Base-by-base conservation (phyloP, 1,140 invertebrate genomes). In the Spodoptera frugiperda region DNA sequence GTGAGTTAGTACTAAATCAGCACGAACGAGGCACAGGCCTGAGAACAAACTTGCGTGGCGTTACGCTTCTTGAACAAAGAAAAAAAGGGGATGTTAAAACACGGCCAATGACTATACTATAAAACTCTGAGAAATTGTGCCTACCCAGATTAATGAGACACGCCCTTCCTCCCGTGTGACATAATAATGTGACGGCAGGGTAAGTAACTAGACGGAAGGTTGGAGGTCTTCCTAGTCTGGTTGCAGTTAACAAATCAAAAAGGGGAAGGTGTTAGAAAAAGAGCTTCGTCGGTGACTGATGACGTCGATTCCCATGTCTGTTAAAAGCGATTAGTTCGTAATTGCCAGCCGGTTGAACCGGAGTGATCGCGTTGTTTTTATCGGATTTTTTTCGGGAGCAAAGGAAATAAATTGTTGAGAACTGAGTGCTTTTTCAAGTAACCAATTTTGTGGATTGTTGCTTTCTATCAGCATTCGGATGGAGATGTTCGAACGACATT, bases 41-140 rank as follows among this genome's bases (percentile, higher is more conserved):
- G 88, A 86, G 89, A 91, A 90, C 84, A 55, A 67, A 87, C 80
- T 88, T 88, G 87, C 85, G 87, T 88, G 85, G 84, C 88, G 90
- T 85, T 87, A 89, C 89, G 90, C 86, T 87, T 74, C 82, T 79
- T 88, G 88, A 88, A 88, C 90, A 92, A 89, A 87, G 87, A 88
- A 89, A 63, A 39, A 89, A 91, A 82, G 85, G 87, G 84, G 82
- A 81, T 78, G 79, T 80, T 79, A 74, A 74, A 78, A 85, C 80
- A 83, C 82, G 85, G 78, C 81, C 77, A 84, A 84, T 88, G 80
- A 87, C 80, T 84, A 85, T 86, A 83, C 82, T 82, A 81, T 77
- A 78, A 55, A 80, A 80, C 76, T 65, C 79, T 84, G 82, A 85
- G 86, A 89, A 89, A 84, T 82, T 61, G 61, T 70, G 73, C 81